phyloP scores from a whole-genome alignment of 2,113 vertebrate species.

The Mobula hypostoma region DNA sequence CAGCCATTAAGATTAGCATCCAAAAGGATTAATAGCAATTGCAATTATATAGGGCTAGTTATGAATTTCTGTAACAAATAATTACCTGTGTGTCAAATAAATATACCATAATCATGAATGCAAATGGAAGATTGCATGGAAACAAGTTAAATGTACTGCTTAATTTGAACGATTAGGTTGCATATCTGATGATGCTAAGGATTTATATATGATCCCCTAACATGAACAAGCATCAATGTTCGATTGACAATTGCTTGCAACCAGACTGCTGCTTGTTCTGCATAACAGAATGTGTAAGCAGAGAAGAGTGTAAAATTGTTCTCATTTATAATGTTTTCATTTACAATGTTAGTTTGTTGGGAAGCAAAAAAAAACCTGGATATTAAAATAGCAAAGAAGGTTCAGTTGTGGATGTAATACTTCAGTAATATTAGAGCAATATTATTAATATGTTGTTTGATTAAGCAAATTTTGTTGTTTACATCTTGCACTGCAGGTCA shows the following conservation, averaged over 20 bases:
- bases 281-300: background rate
- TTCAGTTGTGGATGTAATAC: no score
- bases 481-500: no score
- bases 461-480: no score
- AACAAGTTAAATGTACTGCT: background rate
- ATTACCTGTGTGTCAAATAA: background rate
- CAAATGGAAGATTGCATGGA: background rate
- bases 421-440: no score
- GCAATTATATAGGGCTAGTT: background rate
- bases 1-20: background rate
- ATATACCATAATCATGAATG: background rate
- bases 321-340: background rate
- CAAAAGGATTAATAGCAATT: background rate
- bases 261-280: background rate
- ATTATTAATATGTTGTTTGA: no score
- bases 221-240: background rate
- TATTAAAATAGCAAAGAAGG: background rate
- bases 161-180: background rate
- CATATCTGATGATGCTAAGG: no score
- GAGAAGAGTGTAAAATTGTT: background rate
- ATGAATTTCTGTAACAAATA: background rate
- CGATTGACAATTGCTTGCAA: background rate
- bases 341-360: background rate
- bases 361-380: background rate
- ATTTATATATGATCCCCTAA: background rate